Evolutionary conservation across 2,797 vertebrate species (phyloP).

Genomic region (Acrossocheilus fasciatus): DNA sequence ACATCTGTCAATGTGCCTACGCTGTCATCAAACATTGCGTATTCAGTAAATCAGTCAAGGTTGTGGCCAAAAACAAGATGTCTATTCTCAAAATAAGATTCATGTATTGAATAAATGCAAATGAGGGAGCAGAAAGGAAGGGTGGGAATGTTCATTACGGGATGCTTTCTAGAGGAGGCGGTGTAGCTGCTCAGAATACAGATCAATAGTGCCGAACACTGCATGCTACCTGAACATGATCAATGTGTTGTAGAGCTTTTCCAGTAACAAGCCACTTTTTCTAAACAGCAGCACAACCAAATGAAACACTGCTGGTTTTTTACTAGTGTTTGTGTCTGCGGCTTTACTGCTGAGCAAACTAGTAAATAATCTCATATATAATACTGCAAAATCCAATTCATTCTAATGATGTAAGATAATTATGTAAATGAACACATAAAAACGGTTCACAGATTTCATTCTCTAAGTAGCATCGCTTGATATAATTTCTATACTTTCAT

Average conservation of each 20-base stretch:
- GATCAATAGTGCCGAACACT: constrained; percentile 52
- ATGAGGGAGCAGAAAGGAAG: constrained; percentile 19
- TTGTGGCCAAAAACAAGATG: constrained; percentile 9
- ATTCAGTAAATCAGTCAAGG: background rate
- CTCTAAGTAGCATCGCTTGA: no score
- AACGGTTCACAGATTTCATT: no score
- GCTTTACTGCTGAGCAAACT: background rate
- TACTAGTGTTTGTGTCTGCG: background rate
- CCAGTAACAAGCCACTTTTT: constrained; percentile 29
- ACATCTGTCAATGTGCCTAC: background rate
- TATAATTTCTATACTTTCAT: background rate
- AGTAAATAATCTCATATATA: background rate
- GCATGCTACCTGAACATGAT: constrained; percentile 49
- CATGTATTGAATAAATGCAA: constrained; percentile 44
- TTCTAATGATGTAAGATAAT: background rate
- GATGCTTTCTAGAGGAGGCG: constrained; percentile 47
- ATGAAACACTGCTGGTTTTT: background rate
- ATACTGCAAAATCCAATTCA: background rate
- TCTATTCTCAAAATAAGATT: constrained; percentile 33
- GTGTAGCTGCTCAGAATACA: constrained; percentile 53
- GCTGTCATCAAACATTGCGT: background rate
- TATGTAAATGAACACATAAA: no score
- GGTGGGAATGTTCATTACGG: constrained; percentile 8
- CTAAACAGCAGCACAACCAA: background rate
- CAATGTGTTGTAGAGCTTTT: constrained; percentile 47